Evolutionary conservation across 2,797 vertebrate genomes (phyloP).

Genomic region (Cygnus olor): DNA sequence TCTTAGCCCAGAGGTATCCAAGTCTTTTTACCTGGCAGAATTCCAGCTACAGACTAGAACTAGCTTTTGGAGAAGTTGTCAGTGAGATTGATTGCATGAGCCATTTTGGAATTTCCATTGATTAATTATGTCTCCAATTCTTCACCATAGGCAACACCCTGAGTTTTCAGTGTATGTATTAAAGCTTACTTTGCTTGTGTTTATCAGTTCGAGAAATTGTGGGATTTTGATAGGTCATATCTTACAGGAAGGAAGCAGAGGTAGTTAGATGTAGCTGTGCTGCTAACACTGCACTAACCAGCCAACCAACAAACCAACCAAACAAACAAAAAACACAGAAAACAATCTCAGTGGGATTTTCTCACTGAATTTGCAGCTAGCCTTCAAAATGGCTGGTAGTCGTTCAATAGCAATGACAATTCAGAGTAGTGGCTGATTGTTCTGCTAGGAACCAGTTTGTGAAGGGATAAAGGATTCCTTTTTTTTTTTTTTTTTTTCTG

Average conservation of each 20-base stretch:
- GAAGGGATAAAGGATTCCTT: neutral
- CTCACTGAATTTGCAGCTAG: neutral
- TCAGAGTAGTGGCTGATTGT: neutral
- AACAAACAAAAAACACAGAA: neutral
- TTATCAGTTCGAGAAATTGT: neutral
- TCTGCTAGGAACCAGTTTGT: neutral
- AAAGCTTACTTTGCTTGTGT: neutral
- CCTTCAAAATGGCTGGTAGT: neutral
- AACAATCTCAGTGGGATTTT: neutral
- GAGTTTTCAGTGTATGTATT: conserved; percentile 19
- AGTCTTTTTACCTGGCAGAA: conserved; percentile 47
- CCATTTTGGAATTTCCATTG: conserved; percentile 69
- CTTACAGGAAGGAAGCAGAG: neutral
- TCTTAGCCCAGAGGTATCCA: conserved; percentile 55
- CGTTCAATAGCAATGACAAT: neutral
- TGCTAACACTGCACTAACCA: neutral
- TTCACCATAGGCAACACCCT: conserved; percentile 55
- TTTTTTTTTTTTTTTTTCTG: conserved; percentile 15
- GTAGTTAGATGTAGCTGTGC: neutral
- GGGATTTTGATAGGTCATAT: neutral
- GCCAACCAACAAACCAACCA: neutral
- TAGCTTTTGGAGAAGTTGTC: conserved; percentile 69
- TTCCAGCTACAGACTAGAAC: conserved; percentile 66
- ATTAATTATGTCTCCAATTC: conserved; percentile 70
- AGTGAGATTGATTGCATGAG: conserved; percentile 71